A percentile compares a stretch with the other conserved stretches of the same genome.
These are phyloP conservation scores for Beris chalybata DNA, from an alignment of 2,888 invertebrate species.

Conservation along the genomic window DNA sequence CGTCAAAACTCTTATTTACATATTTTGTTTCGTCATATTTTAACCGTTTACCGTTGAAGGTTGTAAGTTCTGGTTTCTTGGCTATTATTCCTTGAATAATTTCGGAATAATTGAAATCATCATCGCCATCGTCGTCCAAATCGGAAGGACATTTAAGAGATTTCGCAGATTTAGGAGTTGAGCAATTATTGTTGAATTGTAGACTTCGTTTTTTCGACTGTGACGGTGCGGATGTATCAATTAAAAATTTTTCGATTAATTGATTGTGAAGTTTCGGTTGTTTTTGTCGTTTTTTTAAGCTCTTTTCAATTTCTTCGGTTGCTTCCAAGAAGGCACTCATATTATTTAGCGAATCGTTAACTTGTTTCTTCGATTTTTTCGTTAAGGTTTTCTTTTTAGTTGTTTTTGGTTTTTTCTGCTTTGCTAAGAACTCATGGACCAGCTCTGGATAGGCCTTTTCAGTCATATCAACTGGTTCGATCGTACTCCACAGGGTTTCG, in stretches of 20 bases:
- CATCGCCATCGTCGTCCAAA: slow-evolving; percentile 53
- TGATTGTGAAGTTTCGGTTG: background rate
- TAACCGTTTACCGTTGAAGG: slow-evolving; percentile 46
- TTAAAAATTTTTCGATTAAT: slow-evolving; percentile 23
- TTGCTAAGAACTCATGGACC: slow-evolving; percentile 62
- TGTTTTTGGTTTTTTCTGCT: slow-evolving; percentile 59
- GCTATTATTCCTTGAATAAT: slow-evolving; percentile 60
- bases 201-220: slow-evolving; percentile 14
- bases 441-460: slow-evolving; percentile 65
- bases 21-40: slow-evolving; percentile 36
- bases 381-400: slow-evolving; percentile 47
- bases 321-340: slow-evolving; percentile 43
- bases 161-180: slow-evolving; percentile 48
- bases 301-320: slow-evolving; percentile 47
- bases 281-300: slow-evolving; percentile 42
- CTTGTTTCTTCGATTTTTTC: slow-evolving; percentile 42
- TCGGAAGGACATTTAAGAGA: slow-evolving; percentile 44
- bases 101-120: slow-evolving; percentile 58
- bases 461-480: slow-evolving; percentile 69
- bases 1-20: slow-evolving; percentile 42
- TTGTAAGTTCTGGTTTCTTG: slow-evolving; percentile 42
- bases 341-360: slow-evolving; percentile 46
- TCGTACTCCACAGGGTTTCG: slow-evolving; percentile 64
- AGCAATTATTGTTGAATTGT: slow-evolving; percentile 42
- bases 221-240: slow-evolving; percentile 13